Evolutionary conservation across 1,140 invertebrate genomes (phyloP), one percentile per base, ranked within the genome.

Genomic region (Bactericera cockerelli): DNA sequence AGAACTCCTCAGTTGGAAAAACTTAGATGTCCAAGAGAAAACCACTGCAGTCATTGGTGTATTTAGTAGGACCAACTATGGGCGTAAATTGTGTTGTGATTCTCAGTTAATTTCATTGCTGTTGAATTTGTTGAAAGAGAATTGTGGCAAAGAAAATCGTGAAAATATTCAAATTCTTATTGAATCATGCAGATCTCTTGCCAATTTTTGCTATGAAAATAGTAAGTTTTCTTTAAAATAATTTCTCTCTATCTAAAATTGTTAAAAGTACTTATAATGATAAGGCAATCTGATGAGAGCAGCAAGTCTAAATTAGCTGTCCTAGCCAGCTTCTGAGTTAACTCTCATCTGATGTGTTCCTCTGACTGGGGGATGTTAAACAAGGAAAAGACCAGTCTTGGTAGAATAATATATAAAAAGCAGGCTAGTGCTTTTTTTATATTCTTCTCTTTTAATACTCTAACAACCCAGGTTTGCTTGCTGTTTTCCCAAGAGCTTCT

Each of bases 171-270:
- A 49, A 49, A 22, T 49, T 6, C 19, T 49, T 6, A 49, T 49
- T 49, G 42, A 91, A 67, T 77, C 80, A 19, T 86, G 84, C 62
- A 76, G 89, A 65, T 87, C 87, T 4, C 71, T 93, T 21, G 89
- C 87, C 49, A 93, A 93, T 70, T 82, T 93, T 64, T 91, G 86
- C 65, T 93, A 83, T 71, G 84, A 91, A 67, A 90, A 89, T 75
- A 83, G 89, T 78, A 75, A 75, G 64, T 77, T 55, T 55, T 57
- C 28, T 31, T 31, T 31, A 4, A 31, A 31, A 6, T 31, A n/a
- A n/a, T n/a, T 36, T 14, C 58, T 39, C 42, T 58, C 31, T 31
- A 57, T 13, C 28, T 3, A 58, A n/a, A 16, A 42, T 42, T 19
- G 19, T 26, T 22, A 10, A 26, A 13, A 13, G n/a, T 16, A 16